phyloP scores from a whole-genome alignment of 1,140 invertebrate species.

The Triops longicaudatus region DNA sequence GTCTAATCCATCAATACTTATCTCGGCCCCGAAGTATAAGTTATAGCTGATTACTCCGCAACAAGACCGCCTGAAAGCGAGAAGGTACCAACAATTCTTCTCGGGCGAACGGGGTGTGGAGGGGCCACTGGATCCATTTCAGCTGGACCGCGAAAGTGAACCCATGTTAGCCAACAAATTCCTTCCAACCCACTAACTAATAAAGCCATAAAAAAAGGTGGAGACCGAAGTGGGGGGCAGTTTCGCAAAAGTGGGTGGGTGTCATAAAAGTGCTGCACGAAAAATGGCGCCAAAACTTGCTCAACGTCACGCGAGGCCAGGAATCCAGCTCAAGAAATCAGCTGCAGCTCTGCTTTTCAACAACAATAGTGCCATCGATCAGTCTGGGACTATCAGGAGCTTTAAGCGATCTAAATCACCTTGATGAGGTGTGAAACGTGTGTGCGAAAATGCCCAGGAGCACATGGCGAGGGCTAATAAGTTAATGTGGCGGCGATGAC shows the following conservation, averaged over 20 bases:
- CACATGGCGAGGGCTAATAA: not conserved
- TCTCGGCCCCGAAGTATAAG: not conserved
- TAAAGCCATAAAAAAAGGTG: not conserved
- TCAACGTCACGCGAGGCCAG: too few relatives aligned
- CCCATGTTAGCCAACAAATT: not conserved
- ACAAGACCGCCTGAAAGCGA: not conserved
- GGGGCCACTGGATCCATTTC: too few relatives aligned
- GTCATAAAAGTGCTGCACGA: not conserved
- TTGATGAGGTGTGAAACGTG: not conserved
- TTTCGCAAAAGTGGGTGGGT: not conserved
- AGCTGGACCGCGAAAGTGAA: not conserved
- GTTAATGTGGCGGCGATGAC: constrained; percentile 14
- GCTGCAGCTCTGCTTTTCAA: not conserved
- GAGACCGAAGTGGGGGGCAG: not conserved
- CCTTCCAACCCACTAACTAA: not conserved
- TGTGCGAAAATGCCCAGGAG: not conserved
- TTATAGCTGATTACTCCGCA: not conserved
- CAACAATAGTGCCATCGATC: constrained; percentile 9
- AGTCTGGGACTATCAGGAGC: not conserved
- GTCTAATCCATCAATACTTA: constrained; percentile 11
- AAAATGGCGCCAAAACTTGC: too few relatives aligned
- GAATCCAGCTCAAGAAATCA: too few relatives aligned
- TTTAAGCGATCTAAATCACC: not conserved
- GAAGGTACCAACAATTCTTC: not conserved
- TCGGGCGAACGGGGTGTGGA: too few relatives aligned